Evolutionary conservation across 2,888 invertebrate genomes (phyloP).

Genomic region (Chaitophorus viminalis): DNA sequence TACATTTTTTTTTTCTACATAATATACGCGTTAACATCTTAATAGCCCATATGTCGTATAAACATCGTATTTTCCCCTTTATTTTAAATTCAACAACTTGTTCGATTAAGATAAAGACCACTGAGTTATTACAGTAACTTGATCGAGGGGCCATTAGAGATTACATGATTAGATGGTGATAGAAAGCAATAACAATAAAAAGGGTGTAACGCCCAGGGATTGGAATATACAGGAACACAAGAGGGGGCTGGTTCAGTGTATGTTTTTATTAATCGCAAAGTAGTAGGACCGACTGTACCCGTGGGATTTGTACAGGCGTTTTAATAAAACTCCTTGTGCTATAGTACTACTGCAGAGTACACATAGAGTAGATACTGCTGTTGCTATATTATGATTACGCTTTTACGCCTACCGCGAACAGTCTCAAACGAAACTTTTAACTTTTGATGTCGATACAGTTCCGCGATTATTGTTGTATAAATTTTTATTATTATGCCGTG

Average conservation of each 20-base stretch:
- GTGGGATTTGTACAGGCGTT: constrained; percentile 46
- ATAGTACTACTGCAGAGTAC: neutral
- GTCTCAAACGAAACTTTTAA: neutral
- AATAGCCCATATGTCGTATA: constrained; percentile 20
- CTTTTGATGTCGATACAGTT: neutral
- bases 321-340: constrained; percentile 45
- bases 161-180: constrained; percentile 61
- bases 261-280: constrained; percentile 60
- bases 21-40: neutral
- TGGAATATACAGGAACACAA: constrained; percentile 25
- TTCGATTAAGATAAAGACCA: constrained; percentile 56
- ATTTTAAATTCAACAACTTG: constrained; percentile 51
- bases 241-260: constrained; percentile 28
- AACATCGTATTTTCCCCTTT: neutral
- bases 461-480: neutral
- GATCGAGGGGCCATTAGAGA: constrained; percentile 59
- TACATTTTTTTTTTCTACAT: neutral
- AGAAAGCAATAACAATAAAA: constrained; percentile 57
- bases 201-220: constrained; percentile 44
- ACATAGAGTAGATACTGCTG: too few relatives aligned
- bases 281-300: constrained; percentile 51
- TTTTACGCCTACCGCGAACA: neutral
- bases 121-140: constrained; percentile 43
- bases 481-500: neutral
- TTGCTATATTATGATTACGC: too few relatives aligned